Conservation (phyloP, 2,888 invertebrate genomes). For the Notodonta ziczac region DNA sequence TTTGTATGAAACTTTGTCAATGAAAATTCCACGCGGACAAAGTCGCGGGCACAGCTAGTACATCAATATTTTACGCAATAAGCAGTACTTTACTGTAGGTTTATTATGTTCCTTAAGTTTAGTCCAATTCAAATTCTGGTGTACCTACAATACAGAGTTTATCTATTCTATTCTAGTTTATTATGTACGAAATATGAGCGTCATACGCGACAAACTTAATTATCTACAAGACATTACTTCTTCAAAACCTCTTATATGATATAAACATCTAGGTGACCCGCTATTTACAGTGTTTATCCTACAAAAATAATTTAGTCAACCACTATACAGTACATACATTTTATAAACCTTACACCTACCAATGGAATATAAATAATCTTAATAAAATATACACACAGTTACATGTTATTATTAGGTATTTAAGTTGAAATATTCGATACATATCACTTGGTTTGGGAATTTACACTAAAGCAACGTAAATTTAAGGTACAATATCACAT, state of each 20-base stretch:
- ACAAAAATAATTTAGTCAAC: slow-evolving; percentile 83
- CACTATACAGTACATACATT: slow-evolving; percentile 79
- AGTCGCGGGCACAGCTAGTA: too few relatives aligned
- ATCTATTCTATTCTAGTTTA: too few relatives aligned
- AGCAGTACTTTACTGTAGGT: too few relatives aligned
- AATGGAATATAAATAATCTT: slow-evolving; percentile 71
- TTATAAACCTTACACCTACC: slow-evolving; percentile 50
- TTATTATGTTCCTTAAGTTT: too few relatives aligned
- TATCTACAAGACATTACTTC: slow-evolving; percentile 59
- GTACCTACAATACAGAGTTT: too few relatives aligned
- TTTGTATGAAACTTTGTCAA: too few relatives aligned
- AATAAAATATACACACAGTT: slow-evolving; percentile 59
- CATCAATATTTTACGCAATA: too few relatives aligned
- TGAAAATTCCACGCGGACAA: too few relatives aligned
- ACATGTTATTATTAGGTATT: slow-evolving; percentile 21
- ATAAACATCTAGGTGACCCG: slow-evolving; percentile 75
- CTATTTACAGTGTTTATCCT: slow-evolving; percentile 81
- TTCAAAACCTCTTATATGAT: slow-evolving; percentile 61
- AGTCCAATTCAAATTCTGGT: too few relatives aligned
- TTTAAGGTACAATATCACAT: background rate
- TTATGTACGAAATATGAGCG: slow-evolving; percentile 50
- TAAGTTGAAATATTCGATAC: slow-evolving; percentile 19
- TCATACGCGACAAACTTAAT: slow-evolving; percentile 47
- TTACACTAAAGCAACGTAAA: slow-evolving; percentile 14
- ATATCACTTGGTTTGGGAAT: slow-evolving; percentile 42